A percentile compares a stretch with the other conserved stretches of the same genome.
Evolutionary conservation across 2,113 vertebrate species (phyloP).

Genomic region (Beaufortia kweichowensis): DNA sequence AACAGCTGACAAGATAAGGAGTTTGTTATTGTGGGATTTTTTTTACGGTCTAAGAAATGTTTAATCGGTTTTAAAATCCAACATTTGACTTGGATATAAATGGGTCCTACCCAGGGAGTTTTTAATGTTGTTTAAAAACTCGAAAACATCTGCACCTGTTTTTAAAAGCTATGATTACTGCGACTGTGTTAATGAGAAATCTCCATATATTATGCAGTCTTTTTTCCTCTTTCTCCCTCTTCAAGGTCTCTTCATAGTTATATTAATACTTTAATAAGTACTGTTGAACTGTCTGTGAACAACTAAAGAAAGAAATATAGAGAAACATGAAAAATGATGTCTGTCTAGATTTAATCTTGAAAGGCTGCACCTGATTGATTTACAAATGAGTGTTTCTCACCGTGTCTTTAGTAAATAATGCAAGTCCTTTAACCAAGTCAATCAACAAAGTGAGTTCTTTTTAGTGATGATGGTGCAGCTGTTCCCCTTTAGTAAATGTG

Average conservation of each 20-base stretch:
- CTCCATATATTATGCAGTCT: conserved; percentile 28
- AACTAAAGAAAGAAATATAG: not conserved
- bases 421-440: conserved; percentile 6
- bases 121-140: conserved; percentile 6
- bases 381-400: conserved; percentile 35
- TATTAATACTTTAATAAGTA: conserved; percentile 18
- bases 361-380: conserved; percentile 48
- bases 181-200: conserved; percentile 43
- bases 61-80: not conserved
- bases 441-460: conserved; percentile 10
- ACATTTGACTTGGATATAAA: not conserved
- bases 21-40: not conserved
- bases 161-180: conserved; percentile 25
- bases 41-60: not conserved
- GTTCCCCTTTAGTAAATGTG: not conserved
- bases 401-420: conserved; percentile 37
- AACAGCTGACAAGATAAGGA: not conserved
- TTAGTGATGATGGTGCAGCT: not conserved
- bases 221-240: not conserved
- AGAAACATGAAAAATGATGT: conserved; percentile 12
- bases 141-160: conserved; percentile 29
- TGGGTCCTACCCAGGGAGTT: conserved; percentile 1
- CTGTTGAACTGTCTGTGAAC: conserved; percentile 35
- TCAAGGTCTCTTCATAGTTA: conserved; percentile 11
- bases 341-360: conserved; percentile 21